Evolutionary conservation across 2,113 vertebrate species (phyloP).

Genomic region (Felis catus): F.catus_Fca126_mat1.0 CM031418.1:112441501-112442000

Average conservation of each 20-base stretch:
- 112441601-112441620: not conserved
- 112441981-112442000: not conserved
- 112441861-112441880: not conserved
- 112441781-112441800: not conserved
- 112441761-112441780: not conserved
- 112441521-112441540: not conserved
- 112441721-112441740: not conserved
- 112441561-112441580: not conserved
- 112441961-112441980: not conserved
- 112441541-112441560: not conserved
- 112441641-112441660: not conserved
- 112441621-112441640: not conserved
- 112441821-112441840: not conserved
- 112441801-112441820: not conserved
- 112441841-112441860: not conserved
- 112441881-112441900: not conserved
- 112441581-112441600: not conserved
- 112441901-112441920: not conserved
- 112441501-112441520: not conserved
- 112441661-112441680: not conserved
- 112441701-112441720: not conserved
- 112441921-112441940: not conserved
- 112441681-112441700: not conserved
- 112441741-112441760: not conserved
- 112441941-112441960: not conserved